phyloP scores from a whole-genome alignment of 2,888 invertebrate genomes.

The Chloroclysta siterata region DNA sequence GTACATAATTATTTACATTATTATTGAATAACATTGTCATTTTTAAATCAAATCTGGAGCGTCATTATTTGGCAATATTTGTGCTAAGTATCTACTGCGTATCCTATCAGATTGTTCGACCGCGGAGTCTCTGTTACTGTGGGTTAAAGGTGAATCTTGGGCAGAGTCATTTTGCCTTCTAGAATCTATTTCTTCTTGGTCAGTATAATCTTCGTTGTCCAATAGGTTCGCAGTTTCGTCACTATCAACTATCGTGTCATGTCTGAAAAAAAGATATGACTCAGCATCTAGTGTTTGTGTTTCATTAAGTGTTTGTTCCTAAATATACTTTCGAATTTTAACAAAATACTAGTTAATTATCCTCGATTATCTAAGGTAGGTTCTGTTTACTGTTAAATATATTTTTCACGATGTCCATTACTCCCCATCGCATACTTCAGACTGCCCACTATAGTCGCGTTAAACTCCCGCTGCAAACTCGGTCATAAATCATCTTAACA shows the following conservation, averaged over 20 bases:
- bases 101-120: conserved; percentile 75
- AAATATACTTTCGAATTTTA: too few species aligned
- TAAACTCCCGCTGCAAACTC: too few species aligned
- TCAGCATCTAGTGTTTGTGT: neutral
- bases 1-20: conserved; percentile 40
- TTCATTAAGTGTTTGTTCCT: too few species aligned
- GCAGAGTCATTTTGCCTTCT: conserved; percentile 47
- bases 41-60: conserved; percentile 64
- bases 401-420: too few species aligned
- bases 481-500: too few species aligned
- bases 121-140: conserved; percentile 56
- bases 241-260: conserved; percentile 40
- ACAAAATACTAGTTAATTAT: too few species aligned
- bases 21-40: conserved; percentile 42
- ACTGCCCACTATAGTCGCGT: too few species aligned
- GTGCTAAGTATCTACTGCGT: conserved; percentile 77
- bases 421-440: too few species aligned
- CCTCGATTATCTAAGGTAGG: too few species aligned
- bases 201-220: conserved; percentile 66
- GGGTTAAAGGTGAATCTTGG: conserved; percentile 46
- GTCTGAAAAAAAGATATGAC: conserved; percentile 41
- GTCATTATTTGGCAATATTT: conserved; percentile 74
- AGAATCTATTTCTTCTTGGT: conserved; percentile 68
- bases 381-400: too few species aligned
- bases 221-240: conserved; percentile 75